A percentile compares a stretch with the other conserved stretches of the same genome.
phyloP scores from a whole-genome alignment of 1,140 invertebrate genomes.

The Ctenoplectra terminalis region DNA sequence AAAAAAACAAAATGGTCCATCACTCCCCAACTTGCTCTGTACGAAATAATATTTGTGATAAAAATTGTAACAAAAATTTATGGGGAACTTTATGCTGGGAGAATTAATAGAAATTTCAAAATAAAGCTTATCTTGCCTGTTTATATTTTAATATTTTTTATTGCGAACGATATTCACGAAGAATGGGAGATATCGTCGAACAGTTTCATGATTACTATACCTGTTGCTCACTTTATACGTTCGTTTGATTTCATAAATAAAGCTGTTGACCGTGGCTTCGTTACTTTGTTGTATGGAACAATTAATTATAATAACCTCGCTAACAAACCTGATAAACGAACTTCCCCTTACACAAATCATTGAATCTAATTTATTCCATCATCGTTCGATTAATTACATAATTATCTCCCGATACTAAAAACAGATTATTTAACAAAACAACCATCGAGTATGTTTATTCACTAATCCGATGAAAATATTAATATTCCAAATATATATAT shows the following conservation, averaged over 20 bases:
- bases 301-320: slow-evolving; percentile 45
- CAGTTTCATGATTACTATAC: neutral
- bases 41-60: no score
- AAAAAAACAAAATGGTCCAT: no score
- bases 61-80: no score
- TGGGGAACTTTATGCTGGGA: no score
- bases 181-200: neutral
- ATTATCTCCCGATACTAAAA: neutral
- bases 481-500: neutral
- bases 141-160: no score
- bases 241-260: neutral
- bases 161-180: neutral
- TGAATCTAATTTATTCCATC: slow-evolving; percentile 25
- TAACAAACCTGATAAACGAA: slow-evolving; percentile 13
- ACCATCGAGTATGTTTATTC: neutral
- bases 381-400: slow-evolving; percentile 14
- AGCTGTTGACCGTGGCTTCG: neutral
- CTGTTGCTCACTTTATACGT: neutral
- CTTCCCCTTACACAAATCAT: slow-evolving; percentile 34
- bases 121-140: no score
- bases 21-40: no score
- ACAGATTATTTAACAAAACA: no score
- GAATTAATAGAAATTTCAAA: no score
- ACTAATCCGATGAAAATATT: neutral
- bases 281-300: slow-evolving; percentile 2